A percentile compares a stretch with the other conserved stretches of the same genome.
These are phyloP conservation scores for Dicycla oo DNA, from an alignment of 2,888 invertebrate genomes.

Conservation along the genomic window DNA sequence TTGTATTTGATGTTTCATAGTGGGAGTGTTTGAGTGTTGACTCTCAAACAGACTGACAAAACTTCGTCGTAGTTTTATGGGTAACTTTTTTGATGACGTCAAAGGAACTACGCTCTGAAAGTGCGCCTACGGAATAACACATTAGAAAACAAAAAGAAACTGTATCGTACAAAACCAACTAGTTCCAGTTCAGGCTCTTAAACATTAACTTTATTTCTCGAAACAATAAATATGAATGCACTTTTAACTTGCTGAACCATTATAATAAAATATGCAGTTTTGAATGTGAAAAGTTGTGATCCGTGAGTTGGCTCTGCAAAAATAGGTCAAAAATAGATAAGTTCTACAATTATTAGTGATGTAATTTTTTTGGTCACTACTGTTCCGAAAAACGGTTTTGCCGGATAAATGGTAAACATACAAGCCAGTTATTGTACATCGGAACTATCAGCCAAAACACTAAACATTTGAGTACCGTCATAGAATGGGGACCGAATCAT, in stretches of 20 bases:
- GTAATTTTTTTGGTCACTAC: too few relatives aligned
- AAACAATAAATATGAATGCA: too few relatives aligned
- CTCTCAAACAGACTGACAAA: conserved; percentile 55
- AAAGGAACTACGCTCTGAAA: conserved; percentile 7
- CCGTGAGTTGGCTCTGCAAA: too few relatives aligned
- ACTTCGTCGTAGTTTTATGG: conserved; percentile 13
- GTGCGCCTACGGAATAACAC: conserved; percentile 23
- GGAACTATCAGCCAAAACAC: conserved; percentile 46
- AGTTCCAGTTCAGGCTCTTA: too few relatives aligned
- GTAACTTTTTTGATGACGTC: conserved; percentile 13
- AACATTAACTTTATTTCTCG: too few relatives aligned
- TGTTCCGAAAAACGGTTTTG: too few relatives aligned
- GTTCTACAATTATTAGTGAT: too few relatives aligned
- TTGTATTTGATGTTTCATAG: conserved; percentile 15
- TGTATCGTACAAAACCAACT: too few relatives aligned
- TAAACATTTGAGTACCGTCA: conserved; percentile 67
- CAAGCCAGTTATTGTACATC: neutral
- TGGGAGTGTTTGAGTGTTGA: conserved; percentile 7
- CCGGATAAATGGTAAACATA: neutral
- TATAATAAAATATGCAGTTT: too few relatives aligned
- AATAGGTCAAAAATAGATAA: too few relatives aligned
- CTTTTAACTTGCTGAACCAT: too few relatives aligned
- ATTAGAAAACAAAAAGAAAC: neutral
- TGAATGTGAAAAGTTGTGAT: too few relatives aligned
- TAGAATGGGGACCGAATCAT: conserved; percentile 75